A percentile compares a stretch with the other conserved stretches of the same genome.
These are phyloP conservation scores for Heliconius congener DNA, from an alignment of 1,140 invertebrate genomes.

Conservation along the genomic window DNA sequence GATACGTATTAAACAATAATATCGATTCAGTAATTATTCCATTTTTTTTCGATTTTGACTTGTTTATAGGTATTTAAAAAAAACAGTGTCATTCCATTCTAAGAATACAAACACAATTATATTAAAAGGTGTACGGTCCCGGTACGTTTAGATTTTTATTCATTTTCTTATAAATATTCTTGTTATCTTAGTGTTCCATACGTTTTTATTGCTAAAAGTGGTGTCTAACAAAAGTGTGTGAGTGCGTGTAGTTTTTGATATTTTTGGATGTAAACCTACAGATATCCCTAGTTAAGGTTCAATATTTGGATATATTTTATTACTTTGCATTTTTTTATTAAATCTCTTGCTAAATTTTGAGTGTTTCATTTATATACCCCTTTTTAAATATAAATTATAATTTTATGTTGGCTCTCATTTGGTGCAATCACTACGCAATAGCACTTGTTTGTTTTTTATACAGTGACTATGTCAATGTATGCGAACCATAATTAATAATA, in stretches of 20 bases:
- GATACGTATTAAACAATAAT: not conserved
- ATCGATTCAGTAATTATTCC: not conserved
- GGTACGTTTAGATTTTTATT: too few species aligned
- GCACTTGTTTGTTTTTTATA: too few species aligned
- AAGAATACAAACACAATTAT: too few species aligned
- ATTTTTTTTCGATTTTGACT: not conserved
- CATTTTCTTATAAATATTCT: too few species aligned
- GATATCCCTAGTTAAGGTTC: conserved; percentile 74
- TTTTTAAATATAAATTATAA: not conserved
- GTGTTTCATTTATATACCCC: conserved; percentile 53
- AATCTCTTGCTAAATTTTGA: conserved; percentile 75
- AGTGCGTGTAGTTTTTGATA: conserved; percentile 69
- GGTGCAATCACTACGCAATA: too few species aligned
- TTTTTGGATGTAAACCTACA: conserved; percentile 69
- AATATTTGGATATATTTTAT: conserved; percentile 80
- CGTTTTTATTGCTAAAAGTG: conserved; percentile 7
- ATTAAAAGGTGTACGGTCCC: too few species aligned
- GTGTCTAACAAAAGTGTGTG: conserved; percentile 42
- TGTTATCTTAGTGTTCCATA: not conserved
- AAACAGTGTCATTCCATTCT: too few species aligned
- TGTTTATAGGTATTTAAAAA: too few species aligned
- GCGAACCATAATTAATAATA: too few species aligned
- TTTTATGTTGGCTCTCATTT: too few species aligned
- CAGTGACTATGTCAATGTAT: too few species aligned
- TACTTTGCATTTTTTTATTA: conserved; percentile 81